These are phyloP conservation scores for Clarias gariepinus DNA, from an alignment of 2,113 vertebrate genomes.

Conservation along the genomic window DNA sequence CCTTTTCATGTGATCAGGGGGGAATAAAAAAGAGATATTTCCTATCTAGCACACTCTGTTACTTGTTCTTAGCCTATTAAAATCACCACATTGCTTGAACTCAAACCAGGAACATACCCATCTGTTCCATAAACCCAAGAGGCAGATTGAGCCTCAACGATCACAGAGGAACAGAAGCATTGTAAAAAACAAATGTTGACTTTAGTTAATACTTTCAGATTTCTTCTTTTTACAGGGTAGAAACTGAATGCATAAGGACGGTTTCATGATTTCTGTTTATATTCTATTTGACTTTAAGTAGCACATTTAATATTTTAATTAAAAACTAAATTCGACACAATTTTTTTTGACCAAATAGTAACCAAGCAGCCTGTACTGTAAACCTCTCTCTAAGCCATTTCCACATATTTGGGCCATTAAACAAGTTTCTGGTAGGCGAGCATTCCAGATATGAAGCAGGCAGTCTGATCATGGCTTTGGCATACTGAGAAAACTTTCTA, in stretches of 20 bases:
- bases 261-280: neutral
- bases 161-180: slow-evolving; percentile 2
- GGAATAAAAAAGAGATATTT: neutral
- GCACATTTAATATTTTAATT: neutral
- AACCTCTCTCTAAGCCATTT: too few species aligned
- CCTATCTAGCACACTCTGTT: neutral
- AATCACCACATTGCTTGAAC: neutral
- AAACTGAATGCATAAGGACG: neutral
- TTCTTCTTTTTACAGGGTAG: neutral
- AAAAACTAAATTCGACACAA: neutral
- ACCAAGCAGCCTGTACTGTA: too few species aligned
- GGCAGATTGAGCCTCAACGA: neutral
- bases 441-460: too few species aligned
- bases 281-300: neutral
- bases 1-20: neutral
- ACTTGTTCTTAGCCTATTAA: neutral
- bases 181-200: slow-evolving; percentile 1
- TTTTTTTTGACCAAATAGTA: neutral
- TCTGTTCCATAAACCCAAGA: neutral
- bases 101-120: neutral
- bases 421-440: too few species aligned
- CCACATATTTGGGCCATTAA: too few species aligned
- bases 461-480: too few species aligned
- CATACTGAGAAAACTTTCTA: too few species aligned
- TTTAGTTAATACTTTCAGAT: neutral